Base-by-base conservation (phyloP, 2,888 invertebrate genomes). In the Tetragonula carbonaria region DNA sequence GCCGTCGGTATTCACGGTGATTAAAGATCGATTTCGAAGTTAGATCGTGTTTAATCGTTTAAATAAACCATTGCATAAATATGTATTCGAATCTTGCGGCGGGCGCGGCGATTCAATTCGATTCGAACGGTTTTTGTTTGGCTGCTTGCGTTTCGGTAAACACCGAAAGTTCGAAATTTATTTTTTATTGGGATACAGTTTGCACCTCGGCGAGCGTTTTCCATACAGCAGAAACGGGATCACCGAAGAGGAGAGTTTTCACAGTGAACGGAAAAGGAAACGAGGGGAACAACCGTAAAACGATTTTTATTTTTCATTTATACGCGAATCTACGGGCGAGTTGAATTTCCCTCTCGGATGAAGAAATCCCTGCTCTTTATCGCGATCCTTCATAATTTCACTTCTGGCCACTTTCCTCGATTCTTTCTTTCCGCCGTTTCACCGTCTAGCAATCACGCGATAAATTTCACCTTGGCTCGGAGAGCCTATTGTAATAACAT, bases 131-230 rank as follows among this genome's bases (percentile, higher is more conserved):
- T 74, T 71, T 71, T 57, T 14, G 33, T 65, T 74, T 4, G 21
- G 4, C 14, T 3, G 57, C 51, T 8, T 13, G 51, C 55, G 51
- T 70, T 38, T 53, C 70, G 14, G 57, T 38, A 57, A 57, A 70
- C 68, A 51, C 21, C 16, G 68, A 45, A 57, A 23, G 38, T 68
- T 74, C 13, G 16, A 63, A 70, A 79, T 68, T 74, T 68, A 59
- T 72, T 77, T 80, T 77, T 80, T 28, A 80, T 68, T 51, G 70
- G 45, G 50, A 55, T 55, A 33, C 80, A 57, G 57, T 71, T 66
- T 53, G 33, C 28, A 62, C 21, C 33, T 16, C 33, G 21, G 2
- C 6, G 23, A 74, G 11, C n/a, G 63, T 71, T 65, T 8, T 77
- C 38, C 23, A 16, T 33, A 16, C 38, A 18, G 50, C 28, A 13